Evolutionary conservation across 64 coral and sea anemone species (phyloP).

Genomic region (Astreopora myriophthalma): DNA sequence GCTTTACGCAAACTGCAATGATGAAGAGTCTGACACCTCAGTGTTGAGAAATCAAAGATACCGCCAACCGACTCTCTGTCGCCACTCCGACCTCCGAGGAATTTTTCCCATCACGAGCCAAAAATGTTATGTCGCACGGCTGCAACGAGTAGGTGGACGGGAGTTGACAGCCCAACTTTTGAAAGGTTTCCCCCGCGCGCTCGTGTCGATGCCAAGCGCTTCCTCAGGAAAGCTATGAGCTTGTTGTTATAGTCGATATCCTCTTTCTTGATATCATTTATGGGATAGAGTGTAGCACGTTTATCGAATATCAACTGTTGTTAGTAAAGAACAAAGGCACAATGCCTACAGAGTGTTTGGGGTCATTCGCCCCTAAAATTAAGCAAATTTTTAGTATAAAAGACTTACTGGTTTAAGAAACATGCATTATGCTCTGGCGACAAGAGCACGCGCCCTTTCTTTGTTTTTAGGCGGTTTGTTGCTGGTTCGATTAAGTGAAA

Average conservation of each 20-base stretch:
- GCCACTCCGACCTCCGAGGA: conserved; percentile 92
- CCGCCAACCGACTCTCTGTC: conserved; percentile 88
- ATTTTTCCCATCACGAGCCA: conserved; percentile 75
- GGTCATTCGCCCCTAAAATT: conserved; percentile 63
- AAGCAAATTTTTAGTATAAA: conserved; percentile 31
- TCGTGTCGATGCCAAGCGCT: background rate
- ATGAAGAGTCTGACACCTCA: background rate
- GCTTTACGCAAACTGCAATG: background rate
- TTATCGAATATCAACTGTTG: conserved; percentile 45
- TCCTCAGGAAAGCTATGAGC: background rate
- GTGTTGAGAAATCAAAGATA: conserved; percentile 86
- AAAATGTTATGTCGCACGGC: conserved; percentile 75
- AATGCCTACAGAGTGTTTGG: conserved; percentile 13
- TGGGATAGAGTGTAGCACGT: conserved; percentile 28
- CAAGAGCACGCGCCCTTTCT: conserved; percentile 8
- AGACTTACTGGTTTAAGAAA: conserved; percentile 17
- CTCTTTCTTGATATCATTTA: background rate
- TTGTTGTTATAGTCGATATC: background rate
- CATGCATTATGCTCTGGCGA: background rate
- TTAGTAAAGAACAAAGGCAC: conserved; percentile 39
- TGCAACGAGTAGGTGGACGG: conserved; percentile 1
- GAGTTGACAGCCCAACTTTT: conserved; percentile 8
- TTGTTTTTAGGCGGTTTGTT: background rate
- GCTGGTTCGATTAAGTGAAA: background rate
- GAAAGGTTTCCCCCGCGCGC: background rate